Conservation (phyloP, 2,888 invertebrate genomes). For the Hemicrepidius hirtus region DNA sequence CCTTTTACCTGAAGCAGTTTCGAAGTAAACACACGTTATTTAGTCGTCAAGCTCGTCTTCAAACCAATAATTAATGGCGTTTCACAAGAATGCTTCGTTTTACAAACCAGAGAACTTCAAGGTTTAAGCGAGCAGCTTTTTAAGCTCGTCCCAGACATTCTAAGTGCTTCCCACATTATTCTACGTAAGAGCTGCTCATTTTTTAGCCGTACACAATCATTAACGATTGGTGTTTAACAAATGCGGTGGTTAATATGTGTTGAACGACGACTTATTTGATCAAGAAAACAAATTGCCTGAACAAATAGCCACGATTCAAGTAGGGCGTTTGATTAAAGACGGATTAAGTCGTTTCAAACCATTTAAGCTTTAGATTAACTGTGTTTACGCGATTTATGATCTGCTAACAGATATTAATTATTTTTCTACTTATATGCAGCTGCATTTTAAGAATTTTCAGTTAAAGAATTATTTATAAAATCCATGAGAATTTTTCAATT, state of each 20-base stretch:
- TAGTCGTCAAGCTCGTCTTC: slow-evolving; percentile 43
- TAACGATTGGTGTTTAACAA: slow-evolving; percentile 24
- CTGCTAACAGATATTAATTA: slow-evolving; percentile 18
- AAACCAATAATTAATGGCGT: slow-evolving; percentile 34
- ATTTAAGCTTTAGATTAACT: slow-evolving; percentile 12
- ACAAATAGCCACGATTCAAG: slow-evolving; percentile 8
- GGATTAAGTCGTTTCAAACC: slow-evolving; percentile 8
- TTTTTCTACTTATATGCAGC: slow-evolving; percentile 12
- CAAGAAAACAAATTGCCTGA: slow-evolving; percentile 6
- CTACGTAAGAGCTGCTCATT: slow-evolving; percentile 13
- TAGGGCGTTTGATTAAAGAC: slow-evolving; percentile 17
- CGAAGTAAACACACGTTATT: slow-evolving; percentile 30
- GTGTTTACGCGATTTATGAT: slow-evolving; percentile 15
- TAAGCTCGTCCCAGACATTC: slow-evolving; percentile 6
- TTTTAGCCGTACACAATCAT: slow-evolving; percentile 18
- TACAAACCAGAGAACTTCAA: slow-evolving; percentile 22
- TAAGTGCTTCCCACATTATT: slow-evolving; percentile 36
- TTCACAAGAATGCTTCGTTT: slow-evolving; percentile 28
- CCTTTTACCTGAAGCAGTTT: slow-evolving; percentile 10
- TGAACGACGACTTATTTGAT: slow-evolving; percentile 4
- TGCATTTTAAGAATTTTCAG: neutral
- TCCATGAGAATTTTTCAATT: slow-evolving; percentile 14
- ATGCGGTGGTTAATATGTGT: slow-evolving; percentile 23
- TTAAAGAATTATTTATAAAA: neutral
- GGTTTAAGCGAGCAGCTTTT: slow-evolving; percentile 4